phyloP scores from a whole-genome alignment of 1,140 invertebrate genomes.

The Cydia fagiglandana region DNA sequence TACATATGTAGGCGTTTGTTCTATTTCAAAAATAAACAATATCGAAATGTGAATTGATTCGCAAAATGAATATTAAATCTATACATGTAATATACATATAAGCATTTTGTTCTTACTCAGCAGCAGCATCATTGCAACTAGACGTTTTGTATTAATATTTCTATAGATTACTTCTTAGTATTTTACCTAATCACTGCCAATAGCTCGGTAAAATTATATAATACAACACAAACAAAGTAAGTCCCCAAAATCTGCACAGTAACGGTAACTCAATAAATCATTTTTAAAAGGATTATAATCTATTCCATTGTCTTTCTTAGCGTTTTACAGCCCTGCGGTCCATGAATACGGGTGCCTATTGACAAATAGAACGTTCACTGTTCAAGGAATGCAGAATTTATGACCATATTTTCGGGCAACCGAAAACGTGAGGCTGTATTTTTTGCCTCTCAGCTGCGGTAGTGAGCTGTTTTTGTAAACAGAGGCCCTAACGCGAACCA shows the following conservation, averaged over 20 bases:
- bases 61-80: too few species aligned
- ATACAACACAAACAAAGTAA: constrained; percentile 14
- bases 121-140: not conserved
- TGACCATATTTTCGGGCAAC: constrained; percentile 35
- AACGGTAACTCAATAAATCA: constrained; percentile 53
- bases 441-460: constrained; percentile 1
- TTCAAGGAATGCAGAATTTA: constrained; percentile 53
- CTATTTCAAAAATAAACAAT: not conserved
- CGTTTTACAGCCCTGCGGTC: constrained; percentile 41
- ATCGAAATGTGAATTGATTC: not conserved
- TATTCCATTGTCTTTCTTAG: constrained; percentile 51
- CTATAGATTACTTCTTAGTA: constrained; percentile 18
- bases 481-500: too few species aligned
- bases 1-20: not conserved
- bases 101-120: not conserved
- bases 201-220: not conserved
- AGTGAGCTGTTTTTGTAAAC: constrained; percentile 13
- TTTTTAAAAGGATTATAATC: constrained; percentile 58
- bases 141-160: constrained; percentile 12
- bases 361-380: constrained; percentile 43
- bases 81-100: not conserved
- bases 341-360: constrained; percentile 45
- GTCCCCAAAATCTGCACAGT: constrained; percentile 23
- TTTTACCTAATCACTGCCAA: not conserved
- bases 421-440: constrained; percentile 18